Evolutionary conservation across 2,797 vertebrate genomes (phyloP).

Genomic region (Tachyglossus aculeatus): DNA sequence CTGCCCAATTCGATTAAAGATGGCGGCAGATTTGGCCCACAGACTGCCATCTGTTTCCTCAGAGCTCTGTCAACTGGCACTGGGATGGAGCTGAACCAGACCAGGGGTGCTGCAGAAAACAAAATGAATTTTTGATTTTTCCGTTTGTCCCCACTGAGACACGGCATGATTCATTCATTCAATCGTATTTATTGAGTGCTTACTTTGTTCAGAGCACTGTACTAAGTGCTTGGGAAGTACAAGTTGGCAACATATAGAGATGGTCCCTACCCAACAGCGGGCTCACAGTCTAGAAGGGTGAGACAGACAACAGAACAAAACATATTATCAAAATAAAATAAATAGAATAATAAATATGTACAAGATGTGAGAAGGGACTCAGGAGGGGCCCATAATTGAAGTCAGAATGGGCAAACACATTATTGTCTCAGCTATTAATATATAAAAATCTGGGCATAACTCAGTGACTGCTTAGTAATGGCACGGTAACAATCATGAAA

Average conservation of each 20-base stretch:
- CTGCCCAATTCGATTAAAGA: slow-evolving; percentile 74
- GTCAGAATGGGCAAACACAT: no score
- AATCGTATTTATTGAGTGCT: not conserved
- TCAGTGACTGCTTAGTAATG: no score
- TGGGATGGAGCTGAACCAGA: slow-evolving; percentile 51
- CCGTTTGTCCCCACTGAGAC: not conserved
- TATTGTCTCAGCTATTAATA: no score
- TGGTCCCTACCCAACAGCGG: not conserved
- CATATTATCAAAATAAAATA: no score
- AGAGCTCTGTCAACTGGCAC: slow-evolving; percentile 47
- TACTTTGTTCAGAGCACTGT: not conserved
- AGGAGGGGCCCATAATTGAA: no score
- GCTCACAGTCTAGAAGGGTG: not conserved
- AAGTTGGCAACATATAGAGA: not conserved
- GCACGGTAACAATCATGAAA: no score
- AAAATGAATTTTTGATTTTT: no score
- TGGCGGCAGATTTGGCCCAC: slow-evolving; percentile 59
- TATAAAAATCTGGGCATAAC: no score
- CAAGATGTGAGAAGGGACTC: no score
- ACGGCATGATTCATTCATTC: no score
- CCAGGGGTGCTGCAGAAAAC: slow-evolving; percentile 10
- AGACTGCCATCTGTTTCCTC: slow-evolving; percentile 59
- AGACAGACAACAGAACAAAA: no score
- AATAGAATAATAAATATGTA: no score
- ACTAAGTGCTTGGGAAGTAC: not conserved